Conservation (phyloP, 2,888 invertebrate genomes). For the Sminthurinus aureus region DNA sequence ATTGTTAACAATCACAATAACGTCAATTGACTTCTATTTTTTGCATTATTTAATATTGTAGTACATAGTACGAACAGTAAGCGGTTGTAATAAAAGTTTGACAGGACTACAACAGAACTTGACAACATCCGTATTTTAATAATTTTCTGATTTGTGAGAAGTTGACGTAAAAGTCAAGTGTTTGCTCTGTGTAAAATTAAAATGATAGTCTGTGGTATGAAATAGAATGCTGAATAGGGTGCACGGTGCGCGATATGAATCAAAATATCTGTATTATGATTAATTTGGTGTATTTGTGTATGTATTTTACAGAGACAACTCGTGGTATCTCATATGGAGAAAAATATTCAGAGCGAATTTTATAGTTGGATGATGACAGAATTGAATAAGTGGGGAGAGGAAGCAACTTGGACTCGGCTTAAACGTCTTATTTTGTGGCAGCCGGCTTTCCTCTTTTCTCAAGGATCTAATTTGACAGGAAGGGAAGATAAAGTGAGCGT, state of each 20-base stretch:
- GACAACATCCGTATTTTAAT: too few relatives aligned
- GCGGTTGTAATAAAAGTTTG: too few relatives aligned
- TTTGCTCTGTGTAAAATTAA: neutral
- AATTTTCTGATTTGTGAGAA: too few relatives aligned
- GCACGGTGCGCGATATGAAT: too few relatives aligned
- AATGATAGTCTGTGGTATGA: neutral
- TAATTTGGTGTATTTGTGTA: neutral
- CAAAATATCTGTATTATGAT: neutral
- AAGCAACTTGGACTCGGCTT: slow-evolving; percentile 36
- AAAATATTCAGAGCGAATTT: slow-evolving; percentile 49
- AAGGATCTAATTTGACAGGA: slow-evolving; percentile 22
- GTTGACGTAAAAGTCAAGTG: too few relatives aligned
- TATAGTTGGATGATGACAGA: slow-evolving; percentile 59
- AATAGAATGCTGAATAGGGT: too few relatives aligned
- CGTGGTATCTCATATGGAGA: slow-evolving; percentile 54
- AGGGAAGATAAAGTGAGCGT: neutral
- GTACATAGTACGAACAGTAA: too few relatives aligned
- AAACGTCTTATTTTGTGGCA: slow-evolving; percentile 54
- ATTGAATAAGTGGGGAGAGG: slow-evolving; percentile 51
- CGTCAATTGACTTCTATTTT: too few relatives aligned
- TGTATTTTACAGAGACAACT: slow-evolving; percentile 47
- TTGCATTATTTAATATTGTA: too few relatives aligned
- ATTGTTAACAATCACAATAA: too few relatives aligned
- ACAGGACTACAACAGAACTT: too few relatives aligned
- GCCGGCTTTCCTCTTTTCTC: slow-evolving; percentile 38